Evolutionary conservation across 1,140 invertebrate species (phyloP).

Genomic region (Agrilus planipennis): DNA sequence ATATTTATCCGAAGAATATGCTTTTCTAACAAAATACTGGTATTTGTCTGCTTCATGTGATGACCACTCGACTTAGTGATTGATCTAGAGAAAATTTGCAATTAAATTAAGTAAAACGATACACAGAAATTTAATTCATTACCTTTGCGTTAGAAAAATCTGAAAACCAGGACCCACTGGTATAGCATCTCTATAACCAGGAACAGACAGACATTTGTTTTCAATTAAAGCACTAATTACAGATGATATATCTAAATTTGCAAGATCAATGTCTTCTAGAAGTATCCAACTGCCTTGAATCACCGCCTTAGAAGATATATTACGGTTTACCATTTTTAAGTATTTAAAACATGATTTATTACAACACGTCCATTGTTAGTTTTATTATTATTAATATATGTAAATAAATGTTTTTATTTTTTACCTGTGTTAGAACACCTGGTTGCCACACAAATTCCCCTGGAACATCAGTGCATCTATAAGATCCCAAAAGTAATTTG

Average conservation of each 20-base stretch:
- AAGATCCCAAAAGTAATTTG: slow-evolving; percentile 87
- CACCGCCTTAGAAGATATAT: slow-evolving; percentile 53
- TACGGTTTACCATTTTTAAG: not conserved
- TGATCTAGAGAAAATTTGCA: slow-evolving; percentile 39
- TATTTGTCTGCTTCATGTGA: slow-evolving; percentile 51
- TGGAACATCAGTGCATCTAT: slow-evolving; percentile 90
- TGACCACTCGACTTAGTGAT: slow-evolving; percentile 42
- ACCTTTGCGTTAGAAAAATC: slow-evolving; percentile 83
- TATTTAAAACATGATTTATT: not conserved
- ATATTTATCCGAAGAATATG: slow-evolving; percentile 72
- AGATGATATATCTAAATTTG: slow-evolving; percentile 84
- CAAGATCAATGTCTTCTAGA: slow-evolving; percentile 92
- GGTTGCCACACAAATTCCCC: slow-evolving; percentile 96
- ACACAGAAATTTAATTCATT: slow-evolving; percentile 13
- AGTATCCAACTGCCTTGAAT: slow-evolving; percentile 82
- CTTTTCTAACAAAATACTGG: slow-evolving; percentile 60
- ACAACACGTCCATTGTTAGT: not conserved
- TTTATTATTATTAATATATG: too few relatives aligned
- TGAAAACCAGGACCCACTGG: slow-evolving; percentile 74
- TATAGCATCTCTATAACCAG: slow-evolving; percentile 74
- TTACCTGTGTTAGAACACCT: slow-evolving; percentile 74
- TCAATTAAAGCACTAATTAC: slow-evolving; percentile 78
- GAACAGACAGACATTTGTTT: slow-evolving; percentile 67
- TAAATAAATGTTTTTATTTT: not conserved
- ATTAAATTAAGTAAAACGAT: slow-evolving; percentile 5